These are phyloP conservation scores for Calidris pugnax DNA, from an alignment of 2,113 vertebrate genomes.

Conservation along the genomic window DNA sequence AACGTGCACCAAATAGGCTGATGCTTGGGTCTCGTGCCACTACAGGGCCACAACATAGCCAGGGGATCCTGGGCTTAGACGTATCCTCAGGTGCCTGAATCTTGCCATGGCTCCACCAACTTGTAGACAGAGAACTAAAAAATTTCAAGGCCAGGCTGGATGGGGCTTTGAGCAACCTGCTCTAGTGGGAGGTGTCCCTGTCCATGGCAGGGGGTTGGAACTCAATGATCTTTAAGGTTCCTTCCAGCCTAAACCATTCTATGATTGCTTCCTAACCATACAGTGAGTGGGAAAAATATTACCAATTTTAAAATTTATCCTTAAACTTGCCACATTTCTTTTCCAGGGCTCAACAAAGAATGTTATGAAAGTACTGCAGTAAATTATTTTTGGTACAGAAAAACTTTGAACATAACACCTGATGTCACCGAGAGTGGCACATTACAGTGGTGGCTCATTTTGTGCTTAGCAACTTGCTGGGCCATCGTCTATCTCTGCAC, in stretches of 20 bases:
- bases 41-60: not conserved
- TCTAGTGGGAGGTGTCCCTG: not conserved
- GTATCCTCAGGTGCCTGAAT: not conserved
- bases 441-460: conserved; percentile 83
- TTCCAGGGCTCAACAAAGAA: conserved; percentile 79
- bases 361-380: conserved; percentile 82
- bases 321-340: not conserved
- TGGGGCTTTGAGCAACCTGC: not conserved
- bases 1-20: not conserved
- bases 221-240: not conserved
- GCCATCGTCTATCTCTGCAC: conserved; percentile 84
- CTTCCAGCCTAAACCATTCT: not conserved
- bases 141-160: no score
- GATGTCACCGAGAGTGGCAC: conserved; percentile 75
- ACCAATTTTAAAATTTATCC: not conserved
- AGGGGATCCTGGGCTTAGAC: not conserved
- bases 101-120: not conserved
- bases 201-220: not conserved
- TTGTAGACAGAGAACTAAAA: not conserved
- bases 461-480: conserved; percentile 84
- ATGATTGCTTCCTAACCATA: not conserved
- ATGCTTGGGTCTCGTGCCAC: not conserved
- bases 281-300: not conserved
- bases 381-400: conserved; percentile 93
- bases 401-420: conserved; percentile 85